Conservation (phyloP, 2,797 vertebrate species). For the Fistularia commersonii region DNA sequence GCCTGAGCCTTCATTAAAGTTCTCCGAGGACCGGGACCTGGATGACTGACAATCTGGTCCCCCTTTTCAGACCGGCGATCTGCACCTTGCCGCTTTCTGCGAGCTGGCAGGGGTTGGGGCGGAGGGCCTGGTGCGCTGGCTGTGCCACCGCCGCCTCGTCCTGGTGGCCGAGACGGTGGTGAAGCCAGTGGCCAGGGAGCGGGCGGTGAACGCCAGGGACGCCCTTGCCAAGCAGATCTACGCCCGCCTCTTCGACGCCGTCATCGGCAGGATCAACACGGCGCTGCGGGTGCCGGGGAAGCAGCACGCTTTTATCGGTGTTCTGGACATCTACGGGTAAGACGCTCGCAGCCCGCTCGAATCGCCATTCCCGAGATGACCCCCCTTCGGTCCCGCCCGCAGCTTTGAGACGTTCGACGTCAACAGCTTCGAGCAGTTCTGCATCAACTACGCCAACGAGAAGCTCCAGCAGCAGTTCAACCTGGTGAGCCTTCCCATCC, state of each 20-base stretch:
- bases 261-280: conserved; percentile 87
- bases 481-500: conserved; percentile 75
- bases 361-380: too few species aligned
- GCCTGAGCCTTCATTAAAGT: too few species aligned
- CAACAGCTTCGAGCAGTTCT: conserved; percentile 99
- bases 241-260: conserved; percentile 87
- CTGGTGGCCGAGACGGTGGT: conserved; percentile 85
- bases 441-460: conserved; percentile 98
- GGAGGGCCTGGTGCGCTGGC: conserved; percentile 78
- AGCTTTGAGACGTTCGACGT: conserved; percentile 98
- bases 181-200: conserved; percentile 83
- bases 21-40: neutral
- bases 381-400: conserved; percentile 15
- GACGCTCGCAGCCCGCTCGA: too few species aligned
- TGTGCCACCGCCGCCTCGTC: conserved; percentile 87
- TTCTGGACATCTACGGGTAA: conserved; percentile 98
- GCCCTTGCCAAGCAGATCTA: conserved; percentile 96
- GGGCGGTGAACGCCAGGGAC: conserved; percentile 84
- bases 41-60: neutral
- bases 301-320: conserved; percentile 93
- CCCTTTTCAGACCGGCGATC: conserved; percentile 73
- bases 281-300: conserved; percentile 86
- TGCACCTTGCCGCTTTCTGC: conserved; percentile 84
- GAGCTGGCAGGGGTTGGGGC: conserved; percentile 79
- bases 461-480: conserved; percentile 99